A percentile compares a stretch with the other conserved stretches of the same genome.
Evolutionary conservation across 1,140 invertebrate genomes (phyloP).

Genomic region (Lysiphlebus fabarum): DNA sequence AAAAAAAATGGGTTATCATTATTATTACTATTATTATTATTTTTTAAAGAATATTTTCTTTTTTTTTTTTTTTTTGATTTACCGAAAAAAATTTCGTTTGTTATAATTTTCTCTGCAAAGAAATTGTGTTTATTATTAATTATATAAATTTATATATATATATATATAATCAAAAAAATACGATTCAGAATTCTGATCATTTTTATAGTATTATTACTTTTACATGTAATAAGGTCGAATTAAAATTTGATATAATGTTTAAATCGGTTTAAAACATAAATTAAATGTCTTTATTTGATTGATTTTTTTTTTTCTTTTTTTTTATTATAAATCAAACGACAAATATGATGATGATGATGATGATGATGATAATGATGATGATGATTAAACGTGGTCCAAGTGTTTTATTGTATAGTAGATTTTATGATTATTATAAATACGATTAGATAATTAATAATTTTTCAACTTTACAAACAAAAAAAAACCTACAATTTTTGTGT

Average conservation of each 20-base stretch:
- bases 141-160: too few species aligned
- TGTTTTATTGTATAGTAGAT: slow-evolving; percentile 13
- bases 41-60: slow-evolving; percentile 2
- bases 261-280: too few species aligned
- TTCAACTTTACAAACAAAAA: background rate
- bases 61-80: slow-evolving; percentile 2
- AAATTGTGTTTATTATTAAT: background rate
- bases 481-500: too few species aligned
- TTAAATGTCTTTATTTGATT: too few species aligned
- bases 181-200: slow-evolving; percentile 1
- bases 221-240: slow-evolving; percentile 28
- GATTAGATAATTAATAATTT: background rate
- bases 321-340: too few species aligned
- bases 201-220: slow-evolving; percentile 42
- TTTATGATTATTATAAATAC: too few species aligned
- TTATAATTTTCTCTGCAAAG: too few species aligned
- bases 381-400: background rate
- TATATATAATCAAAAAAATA: slow-evolving; percentile 8
- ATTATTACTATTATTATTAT: slow-evolving; percentile 4
- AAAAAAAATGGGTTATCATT: background rate
- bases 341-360: background rate
- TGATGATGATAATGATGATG: background rate
- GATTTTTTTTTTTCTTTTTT: background rate
- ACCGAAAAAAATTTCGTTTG: background rate
- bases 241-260: background rate